phyloP scores from a whole-genome alignment of 1,140 invertebrate genomes.

The Cecropterus lyciades region DNA sequence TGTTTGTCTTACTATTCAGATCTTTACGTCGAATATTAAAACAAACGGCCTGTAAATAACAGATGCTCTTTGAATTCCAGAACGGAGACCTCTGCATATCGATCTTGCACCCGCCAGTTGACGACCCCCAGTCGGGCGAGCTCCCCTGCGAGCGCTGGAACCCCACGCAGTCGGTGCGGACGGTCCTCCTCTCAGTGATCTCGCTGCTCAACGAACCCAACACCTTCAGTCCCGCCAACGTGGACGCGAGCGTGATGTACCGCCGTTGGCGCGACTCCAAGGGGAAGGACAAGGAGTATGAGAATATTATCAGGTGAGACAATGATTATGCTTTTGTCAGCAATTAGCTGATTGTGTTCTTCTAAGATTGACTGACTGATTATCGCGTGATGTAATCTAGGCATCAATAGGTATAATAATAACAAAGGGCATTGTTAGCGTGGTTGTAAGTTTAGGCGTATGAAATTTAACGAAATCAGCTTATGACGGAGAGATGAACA shows the following conservation, averaged over 20 bases:
- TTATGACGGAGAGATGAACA: too few relatives aligned
- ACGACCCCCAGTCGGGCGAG: slow-evolving; percentile 99
- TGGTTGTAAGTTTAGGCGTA: too few relatives aligned
- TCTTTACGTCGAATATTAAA: too few relatives aligned
- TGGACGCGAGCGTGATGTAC: slow-evolving; percentile 99
- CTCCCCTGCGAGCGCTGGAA: slow-evolving; percentile 99
- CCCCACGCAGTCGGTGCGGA: slow-evolving; percentile 99
- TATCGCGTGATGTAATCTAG: too few relatives aligned
- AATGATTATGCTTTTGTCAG: neutral
- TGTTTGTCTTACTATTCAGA: too few relatives aligned
- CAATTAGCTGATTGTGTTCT: too few relatives aligned
- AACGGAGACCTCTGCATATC: slow-evolving; percentile 99
- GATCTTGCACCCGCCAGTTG: slow-evolving; percentile 99
- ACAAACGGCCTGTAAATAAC: too few relatives aligned
- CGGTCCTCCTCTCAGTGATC: slow-evolving; percentile 98
- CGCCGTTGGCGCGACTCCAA: slow-evolving; percentile 99
- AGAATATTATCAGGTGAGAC: slow-evolving; percentile 97
- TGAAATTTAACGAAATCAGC: too few relatives aligned
- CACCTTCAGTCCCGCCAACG: slow-evolving; percentile 99
- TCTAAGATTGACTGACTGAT: too few relatives aligned
- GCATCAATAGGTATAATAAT: too few relatives aligned
- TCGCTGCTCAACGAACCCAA: slow-evolving; percentile 99
- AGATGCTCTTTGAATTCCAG: slow-evolving; percentile 83
- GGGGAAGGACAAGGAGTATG: slow-evolving; percentile 99
- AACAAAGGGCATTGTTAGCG: too few relatives aligned